Base-by-base conservation (phyloP, 2,888 invertebrate species). In the Pinctada fucata region DNA sequence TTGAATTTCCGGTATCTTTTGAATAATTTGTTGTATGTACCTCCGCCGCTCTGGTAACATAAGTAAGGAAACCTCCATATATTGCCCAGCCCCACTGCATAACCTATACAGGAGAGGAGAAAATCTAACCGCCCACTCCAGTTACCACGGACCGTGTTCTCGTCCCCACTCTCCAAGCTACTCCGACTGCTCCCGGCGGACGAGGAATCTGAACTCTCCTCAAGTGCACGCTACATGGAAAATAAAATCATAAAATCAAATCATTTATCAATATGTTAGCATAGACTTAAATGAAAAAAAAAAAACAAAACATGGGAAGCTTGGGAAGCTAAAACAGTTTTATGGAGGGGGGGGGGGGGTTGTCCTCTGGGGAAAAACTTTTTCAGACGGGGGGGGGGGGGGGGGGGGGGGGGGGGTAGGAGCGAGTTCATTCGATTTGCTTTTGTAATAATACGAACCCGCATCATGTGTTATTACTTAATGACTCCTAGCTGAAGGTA, bases 41-140 rank as follows among this genome's bases (percentile, higher is more conserved):
- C 79, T 79, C 79, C 79, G 13, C 79, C 79, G 73, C 76, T 76
- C 49, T 76, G 71, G 47, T 79, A 79, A 69, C 79, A 79, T 4
- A 79, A 49, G 45, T 79, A 79, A 10, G 79, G 79, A 48, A 79
- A 79, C 48, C 79, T 68, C 79, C 79, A 79, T n/a, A 79, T 79
- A 64, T 79, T 79, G 5, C 79, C 79, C 3, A 79, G 68, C 13
- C 79, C 79, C 31, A 79, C 79, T 65, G 79, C 79, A 73, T 48
- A 79, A 1, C 79, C 79, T 2, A 79, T 65, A 69, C 79, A 79
- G 50, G 79, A 79, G 65, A 79, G 31, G 3, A 79, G 72, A 48
- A 79, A 79, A 73, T 79, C 79, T 70, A 79, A 48, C 2, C 75
- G 72, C 3, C 79, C 79, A 0, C 67, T 63, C 79, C 79, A 79